phyloP scores from a whole-genome alignment of 2,797 vertebrate species.

The Bradypodion ventrale region DNA sequence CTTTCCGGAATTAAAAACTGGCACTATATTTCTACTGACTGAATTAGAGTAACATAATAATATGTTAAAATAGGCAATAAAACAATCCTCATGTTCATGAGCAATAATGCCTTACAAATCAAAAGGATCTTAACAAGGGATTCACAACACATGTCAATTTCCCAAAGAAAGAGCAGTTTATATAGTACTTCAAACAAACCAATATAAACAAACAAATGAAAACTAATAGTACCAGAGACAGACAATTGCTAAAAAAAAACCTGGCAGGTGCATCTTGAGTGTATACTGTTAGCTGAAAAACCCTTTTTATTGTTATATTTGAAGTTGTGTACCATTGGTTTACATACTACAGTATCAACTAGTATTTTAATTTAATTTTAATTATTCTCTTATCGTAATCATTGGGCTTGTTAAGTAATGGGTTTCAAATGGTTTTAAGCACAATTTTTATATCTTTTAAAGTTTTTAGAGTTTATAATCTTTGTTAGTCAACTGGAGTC shows the following conservation, averaged over 20 bases:
- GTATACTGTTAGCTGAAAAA: background rate
- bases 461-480: too few relatives aligned
- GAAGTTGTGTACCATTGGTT: background rate
- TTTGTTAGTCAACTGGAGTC: too few relatives aligned
- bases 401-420: too few relatives aligned
- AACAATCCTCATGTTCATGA: background rate
- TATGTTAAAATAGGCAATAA: background rate
- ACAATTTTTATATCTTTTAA: too few relatives aligned
- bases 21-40: background rate
- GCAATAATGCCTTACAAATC: background rate
- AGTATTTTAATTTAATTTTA: too few relatives aligned
- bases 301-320: background rate
- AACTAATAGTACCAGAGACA: background rate
- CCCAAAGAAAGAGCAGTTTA: background rate
- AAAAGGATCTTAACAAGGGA: background rate
- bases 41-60: background rate
- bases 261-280: background rate
- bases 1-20: background rate
- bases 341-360: background rate
- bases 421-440: too few relatives aligned
- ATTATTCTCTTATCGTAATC: too few relatives aligned
- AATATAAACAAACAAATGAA: background rate
- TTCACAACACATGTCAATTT: background rate
- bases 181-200: background rate
- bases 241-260: background rate